Evolutionary conservation across 2,113 vertebrate genomes (phyloP).

Genomic region (Salvelinus namaycush): DNA sequence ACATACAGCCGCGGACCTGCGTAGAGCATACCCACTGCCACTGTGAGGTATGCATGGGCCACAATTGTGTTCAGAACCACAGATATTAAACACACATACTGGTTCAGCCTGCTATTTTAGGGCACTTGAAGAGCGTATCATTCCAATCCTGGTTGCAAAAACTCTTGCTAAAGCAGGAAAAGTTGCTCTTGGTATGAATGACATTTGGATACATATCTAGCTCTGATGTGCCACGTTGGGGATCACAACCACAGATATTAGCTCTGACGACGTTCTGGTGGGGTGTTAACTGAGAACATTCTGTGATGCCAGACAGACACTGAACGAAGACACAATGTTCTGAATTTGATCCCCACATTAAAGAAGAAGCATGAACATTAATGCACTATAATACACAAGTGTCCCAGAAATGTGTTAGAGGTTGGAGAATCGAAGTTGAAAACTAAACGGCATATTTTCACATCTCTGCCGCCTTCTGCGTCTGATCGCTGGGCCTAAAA

Average conservation of each 20-base stretch:
- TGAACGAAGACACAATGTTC: neutral
- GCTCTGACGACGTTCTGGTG: neutral
- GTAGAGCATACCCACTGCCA: neutral
- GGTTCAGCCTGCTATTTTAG: no score
- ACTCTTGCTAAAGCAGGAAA: no score
- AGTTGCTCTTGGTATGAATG: no score
- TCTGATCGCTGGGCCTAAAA: neutral
- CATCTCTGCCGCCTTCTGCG: neutral
- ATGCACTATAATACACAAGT: neutral
- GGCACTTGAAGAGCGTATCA: no score
- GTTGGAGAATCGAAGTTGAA: no score
- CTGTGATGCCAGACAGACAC: neutral
- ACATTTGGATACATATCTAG: no score
- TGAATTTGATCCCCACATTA: conserved; percentile 1
- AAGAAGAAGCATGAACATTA: neutral
- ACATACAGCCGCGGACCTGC: neutral
- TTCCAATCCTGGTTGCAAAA: no score
- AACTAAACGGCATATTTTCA: neutral
- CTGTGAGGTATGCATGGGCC: neutral
- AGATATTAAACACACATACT: neutral
- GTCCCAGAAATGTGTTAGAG: neutral
- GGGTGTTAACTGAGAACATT: neutral
- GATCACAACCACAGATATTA: conserved; percentile 1
- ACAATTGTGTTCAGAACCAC: neutral
- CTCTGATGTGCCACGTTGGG: no score